These are phyloP conservation scores for Ophioderma brevispina DNA, from an alignment of 35 echinoderm and acorn worm genomes.

Conservation along the genomic window DNA sequence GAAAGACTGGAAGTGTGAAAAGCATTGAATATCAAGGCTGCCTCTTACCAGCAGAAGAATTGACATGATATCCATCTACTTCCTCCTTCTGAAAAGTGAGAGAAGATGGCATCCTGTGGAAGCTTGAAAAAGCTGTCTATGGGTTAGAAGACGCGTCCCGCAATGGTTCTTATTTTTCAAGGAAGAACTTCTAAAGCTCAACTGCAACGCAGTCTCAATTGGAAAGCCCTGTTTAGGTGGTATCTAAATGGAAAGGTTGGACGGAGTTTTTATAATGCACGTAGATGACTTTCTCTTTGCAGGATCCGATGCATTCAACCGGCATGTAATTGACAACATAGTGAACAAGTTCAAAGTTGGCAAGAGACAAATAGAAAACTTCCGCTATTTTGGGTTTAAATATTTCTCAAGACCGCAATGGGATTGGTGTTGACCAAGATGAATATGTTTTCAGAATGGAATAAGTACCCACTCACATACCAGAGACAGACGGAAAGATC, in stretches of 20 bases:
- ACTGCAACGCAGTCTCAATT: constrained; percentile 7
- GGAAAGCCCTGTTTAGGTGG: constrained; percentile 10
- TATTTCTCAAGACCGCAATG: constrained; percentile 5
- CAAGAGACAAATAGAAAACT: constrained; percentile 21
- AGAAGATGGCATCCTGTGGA: constrained; percentile 17
- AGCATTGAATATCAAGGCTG: constrained; percentile 12
- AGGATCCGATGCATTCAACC: constrained; percentile 27
- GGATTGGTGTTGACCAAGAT: constrained; percentile 27
- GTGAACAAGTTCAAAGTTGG: constrained; percentile 51
- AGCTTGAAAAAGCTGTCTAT: constrained; percentile 6
- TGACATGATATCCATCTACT: constrained; percentile 12
- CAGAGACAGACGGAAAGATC: constrained; percentile 21
- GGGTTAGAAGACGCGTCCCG: constrained; percentile 23
- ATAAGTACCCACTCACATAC: constrained; percentile 3
- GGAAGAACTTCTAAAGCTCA: constrained; percentile 23
- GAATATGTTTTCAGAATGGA: constrained; percentile 25
- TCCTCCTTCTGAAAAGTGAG: not conserved
- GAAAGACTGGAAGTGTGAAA: constrained; percentile 22
- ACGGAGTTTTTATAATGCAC: constrained; percentile 6
- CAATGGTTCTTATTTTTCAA: constrained; percentile 12
- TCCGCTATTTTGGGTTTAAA: constrained; percentile 31
- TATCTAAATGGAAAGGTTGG: not conserved
- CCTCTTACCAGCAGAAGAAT: constrained; percentile 10
- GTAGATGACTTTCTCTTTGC: constrained; percentile 47
- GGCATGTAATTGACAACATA: constrained; percentile 10